Base-by-base conservation (phyloP, 2,888 invertebrate species). In the Dynastes tityus region DNA sequence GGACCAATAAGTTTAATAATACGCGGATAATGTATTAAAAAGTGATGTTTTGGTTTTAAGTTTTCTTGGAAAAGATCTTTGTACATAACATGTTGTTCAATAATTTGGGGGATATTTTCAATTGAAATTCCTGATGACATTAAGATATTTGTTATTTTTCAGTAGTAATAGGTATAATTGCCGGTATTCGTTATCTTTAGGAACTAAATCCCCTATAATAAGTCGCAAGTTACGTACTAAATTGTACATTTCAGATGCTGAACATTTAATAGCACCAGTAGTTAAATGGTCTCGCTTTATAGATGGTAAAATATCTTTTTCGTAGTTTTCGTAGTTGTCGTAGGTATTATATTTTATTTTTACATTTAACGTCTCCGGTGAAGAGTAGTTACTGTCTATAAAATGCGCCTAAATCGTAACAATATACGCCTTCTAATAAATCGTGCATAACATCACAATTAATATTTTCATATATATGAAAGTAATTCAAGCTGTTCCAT, bases 381-480 rank as follows among this genome's bases (percentile, higher is more conserved):
- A 76, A 67, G 83, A 82, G 75, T 76, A 76, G 3, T 40, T 27
- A 1, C 16, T 40, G 9, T 37, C 55, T 51, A 84, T 78, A 16
- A 80, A 80, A 65, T 79, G 58, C n/a, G 82, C 79, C 82, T 84
- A 82, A 22, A 29, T 80, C 84, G 78, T 85, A 84, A 65, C 83
- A 45, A 68, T 78, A 79, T n/a, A 83, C 71, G 22, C 84, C 83
- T 63, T 83, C 81, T 73, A 80, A 81, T 29, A 84, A 51, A 74
- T 85, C 85, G 67, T 86, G 86, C 83, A 85, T 83, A n/a, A 85
- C 76, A 70, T 86, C 86, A 76, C 81, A 82, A 49, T 79, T 80
- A 9, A 81, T 45, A 79, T 85, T 85, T 16, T 79, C 79, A 29
- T 81, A 82, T 64, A 80, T 74, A 82, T 86, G 84, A 81, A 83